Evolutionary conservation across 2,797 vertebrate genomes (phyloP).

Genomic region (Ctenochaetus hawaiiensis): DNA sequence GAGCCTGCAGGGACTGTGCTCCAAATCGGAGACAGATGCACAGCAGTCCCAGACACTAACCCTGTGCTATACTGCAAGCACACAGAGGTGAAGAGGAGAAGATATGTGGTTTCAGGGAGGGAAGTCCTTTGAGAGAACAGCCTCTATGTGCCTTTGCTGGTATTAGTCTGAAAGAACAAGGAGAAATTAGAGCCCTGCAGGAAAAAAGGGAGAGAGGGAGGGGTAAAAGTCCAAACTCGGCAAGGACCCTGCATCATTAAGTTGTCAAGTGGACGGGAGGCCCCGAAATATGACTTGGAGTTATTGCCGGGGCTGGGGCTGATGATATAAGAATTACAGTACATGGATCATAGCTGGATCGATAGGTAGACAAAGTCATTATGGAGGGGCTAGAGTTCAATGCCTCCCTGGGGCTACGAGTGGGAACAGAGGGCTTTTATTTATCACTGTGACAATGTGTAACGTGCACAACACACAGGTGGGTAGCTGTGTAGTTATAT

Average conservation of each 20-base stretch:
- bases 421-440: conserved; percentile 72
- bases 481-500: conserved; percentile 67
- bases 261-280: conserved; percentile 83
- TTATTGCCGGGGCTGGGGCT: conserved; percentile 79
- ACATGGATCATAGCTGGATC: conserved; percentile 87
- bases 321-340: conserved; percentile 88
- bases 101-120: conserved; percentile 70
- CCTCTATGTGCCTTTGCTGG: conserved; percentile 62
- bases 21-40: conserved; percentile 80
- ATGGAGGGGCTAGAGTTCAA: conserved; percentile 85
- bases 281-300: conserved; percentile 84
- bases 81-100: conserved; percentile 65
- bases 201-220: conserved; percentile 40
- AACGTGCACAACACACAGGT: conserved; percentile 77
- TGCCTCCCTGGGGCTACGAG: conserved; percentile 78
- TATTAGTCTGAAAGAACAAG: conserved; percentile 82
- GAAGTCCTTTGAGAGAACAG: conserved; percentile 71
- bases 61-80: conserved; percentile 55
- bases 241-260: conserved; percentile 84
- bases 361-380: conserved; percentile 87
- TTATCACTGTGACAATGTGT: conserved; percentile 76
- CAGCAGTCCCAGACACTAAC: conserved; percentile 66
- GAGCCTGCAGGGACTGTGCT: conserved; percentile 78
- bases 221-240: conserved; percentile 68
- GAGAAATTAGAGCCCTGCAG: conserved; percentile 77